Evolutionary conservation across 23 tunicate species (phyloP).

Genomic region (Oikopleura dioica): DNA sequence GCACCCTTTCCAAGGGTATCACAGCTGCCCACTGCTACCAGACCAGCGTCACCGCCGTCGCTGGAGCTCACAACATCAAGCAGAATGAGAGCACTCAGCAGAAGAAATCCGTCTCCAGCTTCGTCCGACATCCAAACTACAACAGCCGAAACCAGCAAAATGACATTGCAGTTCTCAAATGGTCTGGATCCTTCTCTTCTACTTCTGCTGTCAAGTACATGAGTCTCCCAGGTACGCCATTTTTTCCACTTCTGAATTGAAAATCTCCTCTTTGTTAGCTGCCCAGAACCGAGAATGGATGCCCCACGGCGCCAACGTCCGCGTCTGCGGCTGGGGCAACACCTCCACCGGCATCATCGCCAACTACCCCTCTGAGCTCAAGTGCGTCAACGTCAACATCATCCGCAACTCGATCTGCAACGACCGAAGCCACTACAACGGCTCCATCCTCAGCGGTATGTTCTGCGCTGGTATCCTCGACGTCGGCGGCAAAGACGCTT

Average conservation of each 20-base stretch:
- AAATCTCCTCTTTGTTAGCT: too few relatives aligned
- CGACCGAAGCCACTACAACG: not conserved
- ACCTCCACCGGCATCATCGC: not conserved
- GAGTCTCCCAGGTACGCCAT: too few relatives aligned
- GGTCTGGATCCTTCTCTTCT: not conserved
- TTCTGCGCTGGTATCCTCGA: conserved; percentile 1
- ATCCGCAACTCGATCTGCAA: not conserved
- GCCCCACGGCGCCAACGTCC: not conserved
- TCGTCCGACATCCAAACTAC: not conserved
- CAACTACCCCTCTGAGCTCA: not conserved
- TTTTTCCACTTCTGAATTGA: too few relatives aligned
- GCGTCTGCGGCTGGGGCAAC: conserved; percentile 11
- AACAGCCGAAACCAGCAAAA: not conserved
- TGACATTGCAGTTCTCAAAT: conserved; percentile 3
- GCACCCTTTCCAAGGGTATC: not conserved
- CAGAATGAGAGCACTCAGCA: not conserved
- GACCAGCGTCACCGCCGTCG: conserved; percentile 1
- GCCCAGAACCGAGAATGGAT: too few relatives aligned
- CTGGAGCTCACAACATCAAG: not conserved
- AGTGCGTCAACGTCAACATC: not conserved
- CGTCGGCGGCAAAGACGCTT: too few relatives aligned
- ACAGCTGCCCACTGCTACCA: not conserved
- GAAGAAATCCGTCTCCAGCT: not conserved
- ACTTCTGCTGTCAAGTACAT: not conserved
- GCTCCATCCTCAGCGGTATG: not conserved